Evolutionary conservation across 2,113 vertebrate genomes (phyloP), one percentile per base, ranked within the genome.

Genomic region (Pipa parva): DNA sequence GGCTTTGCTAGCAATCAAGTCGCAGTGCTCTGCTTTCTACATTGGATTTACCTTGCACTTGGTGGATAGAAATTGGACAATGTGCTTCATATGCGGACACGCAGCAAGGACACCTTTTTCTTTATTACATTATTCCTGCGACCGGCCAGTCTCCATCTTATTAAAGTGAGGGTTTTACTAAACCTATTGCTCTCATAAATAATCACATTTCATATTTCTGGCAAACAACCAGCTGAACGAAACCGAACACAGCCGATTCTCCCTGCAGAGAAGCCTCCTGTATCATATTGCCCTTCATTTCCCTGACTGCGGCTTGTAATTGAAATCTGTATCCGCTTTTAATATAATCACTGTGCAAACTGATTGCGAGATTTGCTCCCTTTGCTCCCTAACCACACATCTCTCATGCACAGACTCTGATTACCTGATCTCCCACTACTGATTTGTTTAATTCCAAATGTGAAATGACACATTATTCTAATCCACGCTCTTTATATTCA

Each of bases 301-400:
- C 57, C 7, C 24, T n/a, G 65, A 28, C 21, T 52, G 48, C n/a
- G 29, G 61, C 8, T 60, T 52, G 31, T 51, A 33, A 69, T 60
- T 60, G 56, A 60, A 68, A 68, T 51, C 29, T 33, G 39, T 42
- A 69, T 69, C 56, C 26, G 18, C 20, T 28, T 52, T 69, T 51
- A 60, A 52, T 52, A 51, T 60, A 69, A 69, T 59, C 57, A 52
- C 4, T 25, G 46, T 18, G 39, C 56, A 69, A 52, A 60, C 52
- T 60, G 56, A 59, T 59, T 59, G 31, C 26, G 37, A 69, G 31
- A 52, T 52, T 59, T 59, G 22, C 24, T 28, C 11, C n/a, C 31
- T 28, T 48, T 60, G 18, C 20, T 28, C n/a, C 20, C 28, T 55
- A 25, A 17, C 42, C 45, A 18, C 21, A 36, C 13, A 24, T 24